Conservation (phyloP, 2,888 invertebrate genomes). For the Polydrusus pterygomalis region DNA sequence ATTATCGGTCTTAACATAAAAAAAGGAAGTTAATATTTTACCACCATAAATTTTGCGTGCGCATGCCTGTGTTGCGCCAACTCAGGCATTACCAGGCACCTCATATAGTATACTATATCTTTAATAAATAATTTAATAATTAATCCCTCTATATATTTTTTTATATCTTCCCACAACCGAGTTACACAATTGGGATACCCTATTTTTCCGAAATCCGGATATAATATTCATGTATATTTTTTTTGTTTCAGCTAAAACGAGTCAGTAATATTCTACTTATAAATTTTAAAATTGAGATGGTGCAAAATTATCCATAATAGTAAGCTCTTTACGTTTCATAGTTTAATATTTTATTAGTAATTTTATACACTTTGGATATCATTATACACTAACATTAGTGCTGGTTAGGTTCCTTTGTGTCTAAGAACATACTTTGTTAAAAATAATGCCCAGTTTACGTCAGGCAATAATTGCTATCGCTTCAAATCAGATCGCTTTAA, state of each 20-base stretch:
- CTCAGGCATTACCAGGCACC: no score
- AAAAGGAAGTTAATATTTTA: no score
- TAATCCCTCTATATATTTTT: no score
- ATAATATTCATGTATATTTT: neutral
- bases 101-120: no score
- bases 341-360: slow-evolving; percentile 40
- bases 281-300: slow-evolving; percentile 47
- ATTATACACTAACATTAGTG: slow-evolving; percentile 36
- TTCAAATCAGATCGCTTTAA: neutral
- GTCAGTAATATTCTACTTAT: slow-evolving; percentile 13
- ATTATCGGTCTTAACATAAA: no score
- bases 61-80: no score
- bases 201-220: no score
- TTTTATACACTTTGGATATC: slow-evolving; percentile 54
- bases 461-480: neutral
- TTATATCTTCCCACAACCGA: no score
- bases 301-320: slow-evolving; percentile 53
- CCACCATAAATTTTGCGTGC: no score
- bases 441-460: slow-evolving; percentile 31
- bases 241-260: slow-evolving; percentile 18
- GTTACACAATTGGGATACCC: no score
- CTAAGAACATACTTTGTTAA: slow-evolving; percentile 23
- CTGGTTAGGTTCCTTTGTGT: slow-evolving; percentile 17
- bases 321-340: slow-evolving; percentile 57
- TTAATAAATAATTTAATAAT: no score